Evolutionary conservation across 2,888 invertebrate species (phyloP), one percentile per base, ranked within the genome.

Genomic region (Timema cristinae): DNA sequence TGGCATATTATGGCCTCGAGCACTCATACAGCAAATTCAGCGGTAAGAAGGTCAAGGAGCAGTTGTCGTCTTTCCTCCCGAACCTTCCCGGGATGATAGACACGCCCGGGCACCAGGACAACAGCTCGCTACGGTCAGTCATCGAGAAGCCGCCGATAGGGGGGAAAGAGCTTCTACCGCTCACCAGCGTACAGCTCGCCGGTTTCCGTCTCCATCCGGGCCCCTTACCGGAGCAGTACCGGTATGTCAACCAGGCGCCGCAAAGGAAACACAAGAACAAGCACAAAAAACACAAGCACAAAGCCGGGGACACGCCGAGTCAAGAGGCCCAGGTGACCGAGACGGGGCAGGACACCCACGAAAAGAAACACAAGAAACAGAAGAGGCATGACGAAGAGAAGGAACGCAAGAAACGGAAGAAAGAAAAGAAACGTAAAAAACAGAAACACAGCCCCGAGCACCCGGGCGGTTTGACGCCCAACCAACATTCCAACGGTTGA

Each of bases 21-120:
- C 97, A 98, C 84, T 95, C 97, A 32, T 96, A 97, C 83, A 97
- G 94, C 84, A 98, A 97, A 87, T 97, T 97, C 84, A 97, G 95
- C 85, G 97, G 96, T 70, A 96, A 97, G 81, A 97, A 97, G 84
- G 87, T 95, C 15, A 94, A 97, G 81, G 97, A 98, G 82, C 95
- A 96, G 72, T 84, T 98, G 73, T 96, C 97, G 59, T 95, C 97
- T 13, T 98, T 98, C 83, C 86, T 98, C 75, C 97, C 97, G 32
- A 95, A 94, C 82, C 86, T 98, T 71, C 98, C 98, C 69, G 97
- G 98, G 32, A 95, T 95, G 76, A 91, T 97, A 76, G 98, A 98
- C 84, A 92, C 94, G 50, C 96, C 97, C 74, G 97, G 94, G 52
- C 83, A 84, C 76, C 84, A 84, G 76, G 88, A 82, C 86, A 92